phyloP scores from a whole-genome alignment of 2,113 vertebrate species.

The Tauraco erythrolophus region DNA sequence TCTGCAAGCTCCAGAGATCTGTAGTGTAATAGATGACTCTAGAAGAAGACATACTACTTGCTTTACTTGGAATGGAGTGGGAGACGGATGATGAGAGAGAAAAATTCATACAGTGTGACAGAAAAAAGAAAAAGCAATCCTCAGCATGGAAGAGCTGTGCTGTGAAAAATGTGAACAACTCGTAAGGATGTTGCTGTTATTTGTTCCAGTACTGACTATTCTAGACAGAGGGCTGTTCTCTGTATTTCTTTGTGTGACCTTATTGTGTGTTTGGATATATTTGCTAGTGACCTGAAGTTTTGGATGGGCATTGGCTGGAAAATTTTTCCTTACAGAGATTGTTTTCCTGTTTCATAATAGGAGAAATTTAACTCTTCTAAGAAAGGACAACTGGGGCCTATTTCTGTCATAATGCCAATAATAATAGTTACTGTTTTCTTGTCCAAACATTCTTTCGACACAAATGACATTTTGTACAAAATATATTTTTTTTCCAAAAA shows the following conservation, averaged over 20 bases:
- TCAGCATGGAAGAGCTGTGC: neutral
- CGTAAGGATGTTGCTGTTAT: constrained; percentile 25
- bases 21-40: neutral
- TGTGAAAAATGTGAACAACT: constrained; percentile 40
- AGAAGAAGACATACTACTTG: neutral
- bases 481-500: constrained; percentile 13
- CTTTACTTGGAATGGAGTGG: neutral
- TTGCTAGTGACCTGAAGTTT: constrained; percentile 59
- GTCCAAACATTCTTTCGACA: constrained; percentile 18
- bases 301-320: constrained; percentile 55
- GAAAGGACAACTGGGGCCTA: constrained; percentile 3
- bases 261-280: constrained; percentile 49
- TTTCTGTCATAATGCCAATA: constrained; percentile 38
- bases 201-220: constrained; percentile 56
- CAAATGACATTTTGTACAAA: constrained; percentile 29
- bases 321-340: constrained; percentile 44
- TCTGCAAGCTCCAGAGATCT: neutral
- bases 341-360: constrained; percentile 58
- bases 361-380: constrained; percentile 64
- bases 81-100: neutral
- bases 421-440: constrained; percentile 21
- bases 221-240: constrained; percentile 38
- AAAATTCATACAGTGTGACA: neutral
- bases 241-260: constrained; percentile 26
- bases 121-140: neutral